Percentiles rank a stretch among this genome's conserved stretches.
phyloP scores from a whole-genome alignment of 1,140 invertebrate genomes.

The Conus ventricosus region DNA sequence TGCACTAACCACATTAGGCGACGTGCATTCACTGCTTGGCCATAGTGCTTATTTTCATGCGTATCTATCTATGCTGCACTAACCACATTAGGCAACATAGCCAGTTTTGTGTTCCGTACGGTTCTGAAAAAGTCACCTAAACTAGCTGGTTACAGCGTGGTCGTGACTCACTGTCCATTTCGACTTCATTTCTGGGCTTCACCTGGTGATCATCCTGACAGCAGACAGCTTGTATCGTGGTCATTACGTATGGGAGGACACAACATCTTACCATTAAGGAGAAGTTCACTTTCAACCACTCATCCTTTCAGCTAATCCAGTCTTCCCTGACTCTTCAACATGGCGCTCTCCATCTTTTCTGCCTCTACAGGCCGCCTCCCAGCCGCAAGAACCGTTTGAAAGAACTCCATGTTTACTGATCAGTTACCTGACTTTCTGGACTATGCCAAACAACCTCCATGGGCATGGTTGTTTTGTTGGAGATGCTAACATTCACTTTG shows the following conservation, averaged over 20 bases:
- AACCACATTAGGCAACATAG: conserved; percentile 46
- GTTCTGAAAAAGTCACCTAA: conserved; percentile 3
- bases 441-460: too few species aligned
- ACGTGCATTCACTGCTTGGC: conserved; percentile 51
- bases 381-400: too few species aligned
- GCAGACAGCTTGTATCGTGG: conserved; percentile 59
- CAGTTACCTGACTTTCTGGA: too few species aligned
- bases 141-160: conserved; percentile 34
- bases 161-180: conserved; percentile 54
- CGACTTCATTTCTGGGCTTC: conserved; percentile 66
- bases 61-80: conserved; percentile 45
- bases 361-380: too few species aligned
- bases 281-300: too few species aligned
- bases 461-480: too few species aligned
- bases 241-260: conserved; percentile 52
- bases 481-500: too few species aligned
- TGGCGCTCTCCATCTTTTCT: too few species aligned
- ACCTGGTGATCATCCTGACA: conserved; percentile 60
- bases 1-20: conserved; percentile 34
- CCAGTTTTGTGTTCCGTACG: conserved; percentile 44
- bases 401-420: too few species aligned
- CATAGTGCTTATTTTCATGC: conserved; percentile 33
- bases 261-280: too few species aligned
- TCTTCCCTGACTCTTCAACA: too few species aligned
- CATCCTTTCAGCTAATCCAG: too few species aligned